A percentile compares a stretch with the other conserved stretches of the same genome.
phyloP scores from a whole-genome alignment of 2,888 invertebrate species.

The Synanthedon tipuliformis region DNA sequence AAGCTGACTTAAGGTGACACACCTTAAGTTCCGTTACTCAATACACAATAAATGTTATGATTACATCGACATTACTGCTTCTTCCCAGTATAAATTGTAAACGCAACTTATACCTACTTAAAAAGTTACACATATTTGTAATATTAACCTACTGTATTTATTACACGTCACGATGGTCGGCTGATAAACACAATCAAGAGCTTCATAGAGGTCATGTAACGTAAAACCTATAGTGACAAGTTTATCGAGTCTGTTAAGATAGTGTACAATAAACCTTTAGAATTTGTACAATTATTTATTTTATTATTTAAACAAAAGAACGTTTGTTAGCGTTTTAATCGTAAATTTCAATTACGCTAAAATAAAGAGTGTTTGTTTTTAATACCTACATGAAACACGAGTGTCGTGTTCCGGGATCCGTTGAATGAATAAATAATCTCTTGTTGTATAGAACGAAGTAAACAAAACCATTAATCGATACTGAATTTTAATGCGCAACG shows the following conservation, averaged over 20 bases:
- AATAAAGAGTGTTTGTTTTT: too few relatives aligned
- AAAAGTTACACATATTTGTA: neutral
- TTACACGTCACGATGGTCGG: neutral
- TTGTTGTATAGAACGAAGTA: conserved; percentile 1
- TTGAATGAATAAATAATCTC: neutral
- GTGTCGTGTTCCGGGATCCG: neutral
- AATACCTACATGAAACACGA: too few relatives aligned
- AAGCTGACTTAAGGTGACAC: too few relatives aligned
- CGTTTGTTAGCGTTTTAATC: too few relatives aligned
- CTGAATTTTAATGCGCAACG: neutral
- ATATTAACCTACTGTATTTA: neutral
- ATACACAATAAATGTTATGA: conserved; percentile 3
- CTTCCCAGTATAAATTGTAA: conserved; percentile 3
- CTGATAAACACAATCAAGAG: neutral
- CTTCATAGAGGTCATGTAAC: neutral
- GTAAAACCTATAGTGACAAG: too few relatives aligned
- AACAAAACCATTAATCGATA: conserved; percentile 11
- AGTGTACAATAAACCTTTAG: too few relatives aligned
- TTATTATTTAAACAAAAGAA: too few relatives aligned
- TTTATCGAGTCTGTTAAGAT: too few relatives aligned
- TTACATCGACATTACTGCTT: conserved; percentile 4
- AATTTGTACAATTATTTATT: too few relatives aligned
- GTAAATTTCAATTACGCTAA: too few relatives aligned
- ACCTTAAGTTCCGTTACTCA: conserved; percentile 10
- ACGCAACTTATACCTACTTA: neutral